A percentile compares a stretch with the other conserved stretches of the same genome.
Conservation (phyloP, 2,113 vertebrate genomes). For the Nicator chloris region DNA sequence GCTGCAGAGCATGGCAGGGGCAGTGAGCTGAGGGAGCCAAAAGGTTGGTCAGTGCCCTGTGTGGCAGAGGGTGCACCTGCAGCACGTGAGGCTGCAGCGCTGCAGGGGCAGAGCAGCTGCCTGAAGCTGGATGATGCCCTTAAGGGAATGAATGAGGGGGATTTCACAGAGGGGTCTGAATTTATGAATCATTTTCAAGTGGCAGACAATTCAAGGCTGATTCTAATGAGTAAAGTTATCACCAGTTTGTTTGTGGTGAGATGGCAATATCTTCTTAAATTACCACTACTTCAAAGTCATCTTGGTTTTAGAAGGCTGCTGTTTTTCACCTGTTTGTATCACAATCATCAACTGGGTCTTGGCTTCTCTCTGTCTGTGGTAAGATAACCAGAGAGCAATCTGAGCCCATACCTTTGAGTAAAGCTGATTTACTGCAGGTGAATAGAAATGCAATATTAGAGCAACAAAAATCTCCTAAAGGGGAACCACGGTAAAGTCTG, state of each 20-base stretch:
- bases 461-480: not conserved
- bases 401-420: not conserved
- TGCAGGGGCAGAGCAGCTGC: not conserved
- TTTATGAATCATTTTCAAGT: not conserved
- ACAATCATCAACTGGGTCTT: not conserved
- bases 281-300: not conserved
- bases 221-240: not conserved
- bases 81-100: not conserved
- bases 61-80: fast-evolving
- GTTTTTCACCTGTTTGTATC: not conserved
- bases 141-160: not conserved
- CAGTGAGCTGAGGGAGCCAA: fast-evolving
- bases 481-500: fast-evolving
- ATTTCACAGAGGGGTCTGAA: not conserved
- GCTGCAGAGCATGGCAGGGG: fast-evolving
- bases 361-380: not conserved
- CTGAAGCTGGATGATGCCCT: not conserved
- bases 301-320: not conserved
- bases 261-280: not conserved
- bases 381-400: not conserved
- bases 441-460: not conserved
- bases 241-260: not conserved
- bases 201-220: not conserved
- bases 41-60: fast-evolving
- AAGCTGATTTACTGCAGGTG: not conserved